Conservation (phyloP, 2,888 invertebrate genomes). For the Gibbula magus region DNA sequence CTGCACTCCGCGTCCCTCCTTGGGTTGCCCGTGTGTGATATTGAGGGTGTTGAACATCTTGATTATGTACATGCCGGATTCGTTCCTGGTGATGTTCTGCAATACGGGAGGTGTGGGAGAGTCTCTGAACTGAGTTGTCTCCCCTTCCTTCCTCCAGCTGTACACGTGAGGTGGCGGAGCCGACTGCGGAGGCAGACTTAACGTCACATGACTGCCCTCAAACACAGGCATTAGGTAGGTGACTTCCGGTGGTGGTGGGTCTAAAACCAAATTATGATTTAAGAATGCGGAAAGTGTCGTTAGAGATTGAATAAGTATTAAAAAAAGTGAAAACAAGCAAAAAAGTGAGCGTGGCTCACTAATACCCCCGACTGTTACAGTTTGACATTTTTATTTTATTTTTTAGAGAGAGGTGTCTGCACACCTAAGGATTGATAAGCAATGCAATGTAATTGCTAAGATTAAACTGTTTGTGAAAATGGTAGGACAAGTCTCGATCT, state of each 20-base stretch:
- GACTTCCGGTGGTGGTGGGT: background rate
- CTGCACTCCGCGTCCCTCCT: background rate
- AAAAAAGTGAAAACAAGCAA: no score
- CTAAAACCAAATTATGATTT: background rate
- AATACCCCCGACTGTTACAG: no score
- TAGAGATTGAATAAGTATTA: no score
- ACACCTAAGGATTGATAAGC: no score
- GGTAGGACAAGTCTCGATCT: no score
- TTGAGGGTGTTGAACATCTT: background rate
- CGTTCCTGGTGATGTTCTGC: background rate
- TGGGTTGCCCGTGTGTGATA: background rate
- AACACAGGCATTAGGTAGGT: background rate
- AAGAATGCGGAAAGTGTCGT: no score
- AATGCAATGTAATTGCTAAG: no score
- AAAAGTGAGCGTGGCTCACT: no score
- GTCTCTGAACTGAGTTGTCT: background rate
- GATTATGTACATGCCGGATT: background rate
- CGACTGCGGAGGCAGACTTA: background rate
- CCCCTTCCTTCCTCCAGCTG: background rate
- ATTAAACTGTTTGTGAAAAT: no score
- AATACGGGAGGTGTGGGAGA: background rate
- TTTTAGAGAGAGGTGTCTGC: no score
- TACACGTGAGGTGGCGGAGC: background rate
- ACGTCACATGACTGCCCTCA: background rate
- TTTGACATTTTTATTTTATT: no score